Base-by-base conservation (phyloP, 1,140 invertebrate genomes). In the Arion vulgaris region DNA sequence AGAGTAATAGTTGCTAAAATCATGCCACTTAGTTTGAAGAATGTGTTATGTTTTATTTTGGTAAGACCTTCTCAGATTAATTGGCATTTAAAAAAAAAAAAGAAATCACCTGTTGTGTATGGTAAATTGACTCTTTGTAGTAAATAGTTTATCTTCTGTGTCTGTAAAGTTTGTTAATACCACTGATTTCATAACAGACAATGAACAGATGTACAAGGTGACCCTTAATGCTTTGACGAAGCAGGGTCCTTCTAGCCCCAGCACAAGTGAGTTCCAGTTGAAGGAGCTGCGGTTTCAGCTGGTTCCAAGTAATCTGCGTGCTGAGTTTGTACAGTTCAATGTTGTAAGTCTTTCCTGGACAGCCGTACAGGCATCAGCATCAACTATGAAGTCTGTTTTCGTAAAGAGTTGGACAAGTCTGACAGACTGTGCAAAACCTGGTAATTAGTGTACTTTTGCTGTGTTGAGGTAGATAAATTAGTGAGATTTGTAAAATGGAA, bases 331-430 rank as follows among this genome's bases (percentile, higher is more conserved):
- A n/a, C 17, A 38, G 0, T 4, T 45, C 26, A 36, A 51, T n/a
- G 32, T 1, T 34, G 41, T 76, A 0, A 51, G 9, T 23, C 32
- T 76, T 28, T 26, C 28, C 2, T 76, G 74, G 74, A 17, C 39
- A 17, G 36, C 45, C 23, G 74, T 76, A 2, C 41, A 51, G 74
- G 74, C 5, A 51, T 2, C 23, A 28, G 11, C 28, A n/a, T 76
- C 41, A 38, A 51, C 4, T 76, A 76, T 53, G 74, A 76, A 53
- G 49, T 76, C 74, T 76, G 74, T 53, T 76, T 38, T 53, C 28
- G 49, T 19, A 39, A 45, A 53, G 49, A 76, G 28, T 23, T 76
- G 49, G 74, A 76, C 7, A 72, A 72, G 26, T 72, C 41, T 34
- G 49, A 45, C 53, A 28, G 23, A 11, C 32, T 53, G 28, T 76